phyloP scores from a whole-genome alignment of 2,113 vertebrate genomes.

The Brevimyrus niger region DNA sequence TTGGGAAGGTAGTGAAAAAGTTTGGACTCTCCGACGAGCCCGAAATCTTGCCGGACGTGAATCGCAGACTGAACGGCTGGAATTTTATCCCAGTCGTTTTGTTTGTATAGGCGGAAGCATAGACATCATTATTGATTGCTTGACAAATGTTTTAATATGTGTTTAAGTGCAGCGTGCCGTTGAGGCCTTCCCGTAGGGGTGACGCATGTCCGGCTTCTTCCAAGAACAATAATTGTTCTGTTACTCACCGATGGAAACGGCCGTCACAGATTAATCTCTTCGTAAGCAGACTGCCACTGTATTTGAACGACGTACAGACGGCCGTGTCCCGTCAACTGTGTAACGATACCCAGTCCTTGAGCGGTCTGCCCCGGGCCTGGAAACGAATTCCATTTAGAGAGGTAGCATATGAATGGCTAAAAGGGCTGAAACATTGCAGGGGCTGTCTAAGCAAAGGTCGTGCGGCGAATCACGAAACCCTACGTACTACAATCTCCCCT shows the following conservation, averaged over 20 bases:
- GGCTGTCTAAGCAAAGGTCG: background rate
- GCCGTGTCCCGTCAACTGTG: background rate
- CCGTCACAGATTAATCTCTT: background rate
- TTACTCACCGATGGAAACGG: background rate
- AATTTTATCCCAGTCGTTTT: background rate
- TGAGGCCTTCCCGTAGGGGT: background rate
- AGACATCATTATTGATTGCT: background rate
- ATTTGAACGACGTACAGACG: background rate
- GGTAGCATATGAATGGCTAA: background rate
- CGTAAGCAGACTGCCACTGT: background rate
- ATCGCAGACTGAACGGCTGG: background rate
- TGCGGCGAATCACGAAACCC: background rate
- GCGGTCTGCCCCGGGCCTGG: background rate
- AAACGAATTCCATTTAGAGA: background rate
- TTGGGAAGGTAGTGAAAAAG: background rate
- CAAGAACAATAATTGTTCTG: constrained; percentile 5
- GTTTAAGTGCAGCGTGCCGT: background rate
- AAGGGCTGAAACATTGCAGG: background rate
- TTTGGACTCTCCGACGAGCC: background rate
- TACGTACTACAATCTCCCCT: background rate
- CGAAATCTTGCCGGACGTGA: background rate
- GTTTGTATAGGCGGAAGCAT: background rate
- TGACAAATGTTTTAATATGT: background rate
- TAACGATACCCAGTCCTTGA: background rate
- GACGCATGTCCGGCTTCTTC: background rate